Base-by-base conservation (phyloP, 2,113 vertebrate species). In the Romanogobio albipinnatus region DNA sequence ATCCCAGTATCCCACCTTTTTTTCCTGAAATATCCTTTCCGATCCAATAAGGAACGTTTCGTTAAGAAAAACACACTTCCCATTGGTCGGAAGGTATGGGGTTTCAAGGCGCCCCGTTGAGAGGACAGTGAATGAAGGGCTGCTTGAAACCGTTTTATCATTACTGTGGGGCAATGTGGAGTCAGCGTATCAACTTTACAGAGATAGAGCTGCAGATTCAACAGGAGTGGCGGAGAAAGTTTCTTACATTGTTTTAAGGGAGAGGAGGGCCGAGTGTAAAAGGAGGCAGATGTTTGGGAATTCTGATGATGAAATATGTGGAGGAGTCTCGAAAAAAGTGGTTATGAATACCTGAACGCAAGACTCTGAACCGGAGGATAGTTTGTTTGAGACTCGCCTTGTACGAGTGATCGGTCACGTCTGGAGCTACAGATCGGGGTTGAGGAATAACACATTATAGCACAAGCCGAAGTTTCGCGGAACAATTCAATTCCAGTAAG, bases 41-140 rank as follows among this genome's bases (percentile, higher is more conserved):
- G 61, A 62, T 84, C 92, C 91, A 92, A 93, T 93, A 73, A 85
- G 87, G 26, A 73, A 43, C 22, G 68, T 56, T 59, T 70, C 29
- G 51, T 73, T 17, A 68, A 75, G 85, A 79, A 91, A 91, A 92
- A 91, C 90, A 91, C 89, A 91, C 64, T 39, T 76, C 8, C 11
- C 53, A 93, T 94, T 94, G 93, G 93, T 80, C 84, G 49, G 66
- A 47, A 56, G 47, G 39, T 76, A 17, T 39, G 26, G 29, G 80
- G 91, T 92, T 92, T 92, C 90, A 87, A 92, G 90, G 90, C 88
- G 83, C 90, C 91, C 91, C 87, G 51, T n/a, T n/a, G 61, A 33
- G 77, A 77, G 59, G 43, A 29, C 47, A 5, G 56, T 86, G 89
- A 89, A 86, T 86, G 85, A 84, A 76, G 89, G 92, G 90, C 36